Conservation (phyloP, 2,888 invertebrate species). For the Teleiodes luculella region DNA sequence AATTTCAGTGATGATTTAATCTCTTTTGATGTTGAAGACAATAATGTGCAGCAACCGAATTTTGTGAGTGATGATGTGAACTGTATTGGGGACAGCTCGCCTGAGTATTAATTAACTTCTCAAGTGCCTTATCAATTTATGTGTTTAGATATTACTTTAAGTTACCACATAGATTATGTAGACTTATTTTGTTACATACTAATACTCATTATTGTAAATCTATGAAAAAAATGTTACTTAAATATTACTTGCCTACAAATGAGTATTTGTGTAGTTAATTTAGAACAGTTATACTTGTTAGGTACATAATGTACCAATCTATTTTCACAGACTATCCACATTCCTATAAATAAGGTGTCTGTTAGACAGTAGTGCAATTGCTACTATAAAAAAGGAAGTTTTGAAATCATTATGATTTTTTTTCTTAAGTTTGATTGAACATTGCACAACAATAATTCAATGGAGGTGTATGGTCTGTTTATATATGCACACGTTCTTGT, state of each 20-base stretch:
- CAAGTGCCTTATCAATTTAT: conserved; percentile 55
- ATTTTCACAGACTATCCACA: too few relatives aligned
- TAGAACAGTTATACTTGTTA: conserved; percentile 6
- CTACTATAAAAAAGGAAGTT: too few relatives aligned
- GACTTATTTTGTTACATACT: conserved; percentile 23
- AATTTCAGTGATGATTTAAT: conserved; percentile 58
- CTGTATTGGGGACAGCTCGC: conserved; percentile 61
- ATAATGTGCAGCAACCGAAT: conserved; percentile 47
- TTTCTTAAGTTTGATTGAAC: neutral
- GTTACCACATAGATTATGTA: conserved; percentile 43
- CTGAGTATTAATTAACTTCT: conserved; percentile 65
- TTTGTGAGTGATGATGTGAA: conserved; percentile 52
- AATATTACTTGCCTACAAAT: neutral
- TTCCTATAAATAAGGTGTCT: neutral
- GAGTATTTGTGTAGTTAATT: neutral
- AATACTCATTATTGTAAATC: conserved; percentile 20
- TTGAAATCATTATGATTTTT: too few relatives aligned
- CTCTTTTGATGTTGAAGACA: conserved; percentile 65
- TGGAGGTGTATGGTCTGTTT: too few relatives aligned
- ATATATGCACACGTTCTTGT: neutral
- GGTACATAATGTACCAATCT: conserved; percentile 7
- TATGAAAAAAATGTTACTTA: conserved; percentile 3
- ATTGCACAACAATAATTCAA: too few relatives aligned
- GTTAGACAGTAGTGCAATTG: too few relatives aligned
- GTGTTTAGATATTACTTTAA: conserved; percentile 31